Evolutionary conservation across 1,140 invertebrate genomes (phyloP).

Genomic region (Protaetia brevitarsis): DNA sequence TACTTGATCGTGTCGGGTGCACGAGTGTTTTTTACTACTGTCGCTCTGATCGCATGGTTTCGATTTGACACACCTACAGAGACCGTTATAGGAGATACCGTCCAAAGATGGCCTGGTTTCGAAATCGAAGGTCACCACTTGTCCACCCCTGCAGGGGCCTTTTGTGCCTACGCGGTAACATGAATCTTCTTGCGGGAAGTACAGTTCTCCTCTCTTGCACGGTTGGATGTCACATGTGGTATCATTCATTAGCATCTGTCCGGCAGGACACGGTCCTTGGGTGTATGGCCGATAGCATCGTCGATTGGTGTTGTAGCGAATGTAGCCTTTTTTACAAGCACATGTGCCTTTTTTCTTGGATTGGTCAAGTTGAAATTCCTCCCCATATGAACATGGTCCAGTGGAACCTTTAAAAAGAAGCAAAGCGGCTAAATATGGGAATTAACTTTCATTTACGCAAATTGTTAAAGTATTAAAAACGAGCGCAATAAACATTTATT

Average conservation of each 20-base stretch:
- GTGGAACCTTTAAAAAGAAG: conserved; percentile 52
- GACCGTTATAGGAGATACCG: conserved; percentile 76
- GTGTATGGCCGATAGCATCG: conserved; percentile 74
- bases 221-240: conserved; percentile 61
- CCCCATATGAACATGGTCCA: conserved; percentile 69
- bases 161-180: conserved; percentile 72
- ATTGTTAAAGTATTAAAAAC: too few relatives aligned
- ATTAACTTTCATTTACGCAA: too few relatives aligned
- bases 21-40: conserved; percentile 39
- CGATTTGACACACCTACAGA: conserved; percentile 63
- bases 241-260: conserved; percentile 64
- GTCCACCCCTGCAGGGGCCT: conserved; percentile 66
- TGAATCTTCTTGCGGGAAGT: conserved; percentile 66
- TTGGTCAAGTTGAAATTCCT: conserved; percentile 57
- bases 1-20: conserved; percentile 60
- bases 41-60: conserved; percentile 32
- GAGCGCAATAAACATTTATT: too few relatives aligned
- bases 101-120: conserved; percentile 69
- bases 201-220: conserved; percentile 68
- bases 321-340: conserved; percentile 67
- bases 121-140: conserved; percentile 75
- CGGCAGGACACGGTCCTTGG: conserved; percentile 65
- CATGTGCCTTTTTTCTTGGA: conserved; percentile 56
- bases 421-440: too few relatives aligned
- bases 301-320: conserved; percentile 61